A percentile compares a stretch with the other conserved stretches of the same genome.
These are phyloP conservation scores for Sphecodes monilicornis DNA, from an alignment of 2,888 invertebrate genomes.

Conservation along the genomic window DNA sequence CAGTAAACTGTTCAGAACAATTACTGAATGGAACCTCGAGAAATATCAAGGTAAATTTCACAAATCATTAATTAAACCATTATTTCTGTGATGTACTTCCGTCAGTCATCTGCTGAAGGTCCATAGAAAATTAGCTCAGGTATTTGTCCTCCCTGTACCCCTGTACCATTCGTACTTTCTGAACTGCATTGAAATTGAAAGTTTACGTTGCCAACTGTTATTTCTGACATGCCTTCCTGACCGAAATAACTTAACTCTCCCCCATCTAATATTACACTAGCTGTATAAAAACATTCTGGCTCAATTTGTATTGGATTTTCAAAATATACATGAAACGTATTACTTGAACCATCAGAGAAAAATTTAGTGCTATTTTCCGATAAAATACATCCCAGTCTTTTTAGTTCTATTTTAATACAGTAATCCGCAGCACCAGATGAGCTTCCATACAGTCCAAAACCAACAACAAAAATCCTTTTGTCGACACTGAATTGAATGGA, in stretches of 20 bases:
- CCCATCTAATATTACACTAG: slow-evolving; percentile 97
- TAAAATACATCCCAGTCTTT: slow-evolving; percentile 93
- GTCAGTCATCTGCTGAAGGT: slow-evolving; percentile 87
- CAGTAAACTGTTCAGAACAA: slow-evolving; percentile 18
- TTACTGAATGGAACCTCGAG: slow-evolving; percentile 38
- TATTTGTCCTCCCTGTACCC: slow-evolving; percentile 98
- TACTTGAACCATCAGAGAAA: slow-evolving; percentile 98
- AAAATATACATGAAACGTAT: slow-evolving; percentile 96
- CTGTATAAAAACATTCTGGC: slow-evolving; percentile 97
- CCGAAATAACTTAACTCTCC: slow-evolving; percentile 98
- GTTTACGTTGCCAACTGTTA: slow-evolving; percentile 95
- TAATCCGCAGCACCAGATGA: slow-evolving; percentile 98
- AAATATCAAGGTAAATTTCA: slow-evolving; percentile 36
- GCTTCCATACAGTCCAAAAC: slow-evolving; percentile 97
- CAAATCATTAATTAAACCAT: slow-evolving; percentile 66
- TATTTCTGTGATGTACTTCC: slow-evolving; percentile 70
- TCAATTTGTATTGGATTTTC: slow-evolving; percentile 95
- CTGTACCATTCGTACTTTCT: slow-evolving; percentile 98
- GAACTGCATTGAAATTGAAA: slow-evolving; percentile 99
- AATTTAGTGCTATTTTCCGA: slow-evolving; percentile 97
- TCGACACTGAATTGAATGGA: slow-evolving; percentile 99
- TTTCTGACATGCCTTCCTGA: slow-evolving; percentile 98
- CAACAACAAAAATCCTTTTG: slow-evolving; percentile 97
- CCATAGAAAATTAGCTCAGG: slow-evolving; percentile 98
- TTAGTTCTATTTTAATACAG: slow-evolving; percentile 96